phyloP scores from a whole-genome alignment of 2,797 vertebrate species.

The Lepus townsendii region DNA sequence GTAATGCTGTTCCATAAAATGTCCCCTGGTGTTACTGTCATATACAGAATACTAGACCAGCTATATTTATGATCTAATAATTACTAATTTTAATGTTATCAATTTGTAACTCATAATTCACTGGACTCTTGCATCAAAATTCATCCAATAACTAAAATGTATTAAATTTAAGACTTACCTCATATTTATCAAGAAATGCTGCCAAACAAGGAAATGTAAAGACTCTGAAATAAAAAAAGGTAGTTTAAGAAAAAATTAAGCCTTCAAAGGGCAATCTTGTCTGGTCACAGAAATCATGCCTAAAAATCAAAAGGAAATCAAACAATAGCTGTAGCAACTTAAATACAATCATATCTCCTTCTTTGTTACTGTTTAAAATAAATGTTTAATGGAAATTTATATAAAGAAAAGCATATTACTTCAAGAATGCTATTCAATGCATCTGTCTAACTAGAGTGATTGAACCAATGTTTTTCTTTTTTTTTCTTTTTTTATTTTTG shows the following conservation, averaged over 20 bases:
- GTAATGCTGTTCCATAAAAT: background rate
- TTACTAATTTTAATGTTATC: constrained; percentile 47
- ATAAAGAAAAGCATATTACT: constrained; percentile 53
- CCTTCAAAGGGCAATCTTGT: constrained; percentile 37
- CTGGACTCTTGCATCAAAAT: background rate
- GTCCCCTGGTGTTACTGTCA: background rate
- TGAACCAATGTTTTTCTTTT: background rate
- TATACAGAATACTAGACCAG: background rate
- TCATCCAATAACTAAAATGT: constrained; percentile 47
- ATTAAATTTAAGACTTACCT: constrained; percentile 90
- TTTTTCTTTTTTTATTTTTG: too few species aligned
- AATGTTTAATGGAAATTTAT: constrained; percentile 8
- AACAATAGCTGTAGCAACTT: background rate
- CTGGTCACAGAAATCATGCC: constrained; percentile 47
- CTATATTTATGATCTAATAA: constrained; percentile 30
- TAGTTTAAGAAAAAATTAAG: constrained; percentile 39
- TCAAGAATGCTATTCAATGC: background rate
- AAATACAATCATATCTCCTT: background rate
- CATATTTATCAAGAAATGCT: constrained; percentile 92
- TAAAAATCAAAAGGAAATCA: constrained; percentile 44
- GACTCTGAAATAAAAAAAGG: constrained; percentile 91
- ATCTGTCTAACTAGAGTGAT: background rate
- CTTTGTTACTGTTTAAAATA: background rate
- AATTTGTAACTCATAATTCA: constrained; percentile 1
- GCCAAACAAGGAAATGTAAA: constrained; percentile 96